These are phyloP conservation scores for Cygnus buccinator DNA, from an alignment of 2,113 vertebrate genomes.

Conservation along the genomic window DNA sequence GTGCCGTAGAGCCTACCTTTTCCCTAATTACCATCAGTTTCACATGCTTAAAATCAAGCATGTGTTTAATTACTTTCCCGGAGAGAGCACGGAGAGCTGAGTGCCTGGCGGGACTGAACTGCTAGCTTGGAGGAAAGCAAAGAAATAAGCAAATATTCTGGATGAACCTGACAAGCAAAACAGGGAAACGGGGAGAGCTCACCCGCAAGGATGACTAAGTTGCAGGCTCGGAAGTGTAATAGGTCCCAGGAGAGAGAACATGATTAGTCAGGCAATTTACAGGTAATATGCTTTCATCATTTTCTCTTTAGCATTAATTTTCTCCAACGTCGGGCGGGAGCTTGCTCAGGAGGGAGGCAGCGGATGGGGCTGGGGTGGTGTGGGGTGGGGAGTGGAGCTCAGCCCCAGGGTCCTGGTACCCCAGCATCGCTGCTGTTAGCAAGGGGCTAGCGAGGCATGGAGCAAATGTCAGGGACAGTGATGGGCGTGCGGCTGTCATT, in stretches of 20 bases:
- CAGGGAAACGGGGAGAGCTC: neutral
- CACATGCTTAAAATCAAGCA: neutral
- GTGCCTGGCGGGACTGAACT: neutral
- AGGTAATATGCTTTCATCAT: conserved; percentile 46
- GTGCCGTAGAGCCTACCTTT: neutral
- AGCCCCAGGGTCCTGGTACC: neutral
- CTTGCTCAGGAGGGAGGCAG: neutral
- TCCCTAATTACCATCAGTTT: conserved; percentile 9
- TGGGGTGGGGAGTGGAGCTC: neutral
- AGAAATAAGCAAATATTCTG: conserved; percentile 24
- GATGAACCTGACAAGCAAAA: conserved; percentile 46
- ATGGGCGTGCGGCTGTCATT: neutral
- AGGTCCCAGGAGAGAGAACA: conserved; percentile 7
- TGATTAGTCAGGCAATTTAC: conserved; percentile 59
- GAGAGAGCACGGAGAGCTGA: neutral
- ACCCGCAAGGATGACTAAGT: conserved; percentile 35
- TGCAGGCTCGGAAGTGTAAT: neutral
- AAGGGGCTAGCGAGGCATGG: neutral
- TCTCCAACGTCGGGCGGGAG: neutral
- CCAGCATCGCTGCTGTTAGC: neutral
- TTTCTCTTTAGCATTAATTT: conserved; percentile 48
- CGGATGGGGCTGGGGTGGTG: rapidly evolving
- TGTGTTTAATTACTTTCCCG: neutral
- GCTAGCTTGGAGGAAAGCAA: conserved; percentile 16
- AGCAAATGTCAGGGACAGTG: neutral